Percentiles rank a stretch among this genome's conserved stretches.
Evolutionary conservation across 1,140 invertebrate genomes (phyloP).

Genomic region (Melanaphis sacchari): DNA sequence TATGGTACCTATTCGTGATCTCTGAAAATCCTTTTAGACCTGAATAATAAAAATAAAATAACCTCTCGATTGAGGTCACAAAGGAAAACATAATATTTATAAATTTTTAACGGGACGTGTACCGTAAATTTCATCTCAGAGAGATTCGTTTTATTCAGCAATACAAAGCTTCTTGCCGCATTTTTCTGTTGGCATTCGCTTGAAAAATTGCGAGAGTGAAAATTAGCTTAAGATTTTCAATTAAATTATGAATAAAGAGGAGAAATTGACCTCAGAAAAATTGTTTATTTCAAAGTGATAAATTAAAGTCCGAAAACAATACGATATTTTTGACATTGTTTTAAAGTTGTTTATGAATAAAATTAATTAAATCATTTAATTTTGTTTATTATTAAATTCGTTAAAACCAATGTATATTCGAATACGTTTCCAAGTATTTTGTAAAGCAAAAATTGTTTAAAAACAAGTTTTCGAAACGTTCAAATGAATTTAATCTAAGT

Average conservation of each 20-base stretch:
- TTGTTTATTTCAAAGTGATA: background rate
- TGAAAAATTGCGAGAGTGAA: background rate
- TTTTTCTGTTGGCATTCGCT: background rate
- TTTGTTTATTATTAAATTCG: background rate
- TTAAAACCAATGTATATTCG: background rate
- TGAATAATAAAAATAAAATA: slow-evolving; percentile 5
- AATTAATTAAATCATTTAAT: slow-evolving; percentile 25
- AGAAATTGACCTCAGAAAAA: slow-evolving; percentile 8
- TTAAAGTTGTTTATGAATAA: slow-evolving; percentile 20
- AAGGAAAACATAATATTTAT: slow-evolving; percentile 1
- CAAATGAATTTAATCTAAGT: background rate
- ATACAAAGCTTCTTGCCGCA: background rate
- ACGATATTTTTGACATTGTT: slow-evolving; percentile 17
- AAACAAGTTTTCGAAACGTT: background rate
- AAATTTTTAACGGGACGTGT: background rate
- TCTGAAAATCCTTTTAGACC: background rate
- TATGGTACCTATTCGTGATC: background rate
- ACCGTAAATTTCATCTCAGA: background rate
- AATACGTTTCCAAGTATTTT: background rate
- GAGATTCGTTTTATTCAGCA: background rate
- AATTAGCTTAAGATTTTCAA: slow-evolving; percentile 33
- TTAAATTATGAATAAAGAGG: background rate
- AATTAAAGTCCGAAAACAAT: slow-evolving; percentile 22
- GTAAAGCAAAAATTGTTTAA: background rate
- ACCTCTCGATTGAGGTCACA: slow-evolving; percentile 24